Evolutionary conservation across 2,797 vertebrate species (phyloP), one percentile per base, ranked within the genome.

Genomic region (Tympanoctomys barrerae): DNA sequence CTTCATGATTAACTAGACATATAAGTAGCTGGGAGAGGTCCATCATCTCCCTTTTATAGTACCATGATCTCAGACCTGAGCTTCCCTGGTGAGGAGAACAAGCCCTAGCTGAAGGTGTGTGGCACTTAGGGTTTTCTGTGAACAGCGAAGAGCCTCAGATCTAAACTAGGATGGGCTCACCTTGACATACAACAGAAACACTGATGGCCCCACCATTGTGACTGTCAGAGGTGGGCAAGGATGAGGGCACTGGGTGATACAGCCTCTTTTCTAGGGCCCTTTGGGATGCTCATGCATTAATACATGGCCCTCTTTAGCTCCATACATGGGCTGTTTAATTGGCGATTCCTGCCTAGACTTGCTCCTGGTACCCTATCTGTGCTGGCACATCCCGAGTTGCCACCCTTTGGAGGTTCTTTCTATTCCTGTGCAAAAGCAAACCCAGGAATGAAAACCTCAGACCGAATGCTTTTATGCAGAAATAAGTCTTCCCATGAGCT

Each of bases 201-300:
- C 28, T 31, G 24, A 77, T 49, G 73, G 26, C 26, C 26, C 73
- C 13, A 3, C 2, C 73, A 49, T 49, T 77, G 26, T 49, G 73
- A 49, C 42, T 18, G 2, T 77, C 73, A 77, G 73, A 77, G 13
- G 5, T 49, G 46, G 77, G 31, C 46, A 78, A 52, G 77, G 77
- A 78, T 8, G 4, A 52, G 46, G 75, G 16, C 75, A 46, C 73
- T 31, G 73, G 61, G 31, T 2, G 57, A 49, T 59, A 49, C 4
- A 24, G 1, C 13, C n/a, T 46, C 8, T 22, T 42, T 52, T 9
- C 28, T 18, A 8, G 1, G 36, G 68, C 57, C 68, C 4, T 16
- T n/a, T 4, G 13, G 64, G 62, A 26, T 10, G 8, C 22, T 42
- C 0, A 0, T 4, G 19, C 5, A 6, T 68, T 16, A n/a, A 16